Conservation (phyloP, 92 coral and sea anemone species). For the Palythoa grandiflora region DNA sequence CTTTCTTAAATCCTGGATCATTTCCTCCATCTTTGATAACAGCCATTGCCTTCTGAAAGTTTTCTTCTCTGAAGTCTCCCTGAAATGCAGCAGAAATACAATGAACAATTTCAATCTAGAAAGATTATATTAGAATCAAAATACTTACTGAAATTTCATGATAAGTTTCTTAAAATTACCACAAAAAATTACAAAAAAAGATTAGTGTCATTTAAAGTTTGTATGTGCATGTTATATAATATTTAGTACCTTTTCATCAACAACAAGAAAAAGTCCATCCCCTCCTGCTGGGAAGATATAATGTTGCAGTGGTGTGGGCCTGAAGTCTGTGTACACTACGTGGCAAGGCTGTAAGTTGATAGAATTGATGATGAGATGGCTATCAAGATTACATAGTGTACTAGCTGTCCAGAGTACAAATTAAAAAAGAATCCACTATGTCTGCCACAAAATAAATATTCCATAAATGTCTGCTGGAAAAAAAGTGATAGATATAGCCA, state of each 20-base stretch:
- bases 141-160: too few species aligned
- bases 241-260: conserved; percentile 88
- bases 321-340: conserved; percentile 98
- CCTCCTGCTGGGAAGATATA: conserved; percentile 98
- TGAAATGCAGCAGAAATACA: conserved; percentile 34
- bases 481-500: too few species aligned
- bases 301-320: conserved; percentile 98
- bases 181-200: too few species aligned
- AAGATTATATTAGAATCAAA: too few species aligned
- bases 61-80: conserved; percentile 98
- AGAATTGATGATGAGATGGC: background rate
- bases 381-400: too few species aligned
- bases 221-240: too few species aligned
- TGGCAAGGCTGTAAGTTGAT: conserved; percentile 80
- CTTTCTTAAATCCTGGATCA: conserved; percentile 81
- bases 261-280: conserved; percentile 95
- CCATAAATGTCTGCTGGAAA: too few species aligned
- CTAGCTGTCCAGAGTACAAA: too few species aligned
- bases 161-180: too few species aligned
- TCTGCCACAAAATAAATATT: too few species aligned
- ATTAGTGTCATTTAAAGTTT: too few species aligned
- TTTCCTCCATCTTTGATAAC: conserved; percentile 91
- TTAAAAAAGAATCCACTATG: too few species aligned
- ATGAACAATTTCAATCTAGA: background rate
- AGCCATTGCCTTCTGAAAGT: conserved; percentile 97